A percentile compares a stretch with the other conserved stretches of the same genome.
These are phyloP conservation scores for Plecotus auritus DNA, from an alignment of 2,113 vertebrate species.

Conservation along the genomic window DNA sequence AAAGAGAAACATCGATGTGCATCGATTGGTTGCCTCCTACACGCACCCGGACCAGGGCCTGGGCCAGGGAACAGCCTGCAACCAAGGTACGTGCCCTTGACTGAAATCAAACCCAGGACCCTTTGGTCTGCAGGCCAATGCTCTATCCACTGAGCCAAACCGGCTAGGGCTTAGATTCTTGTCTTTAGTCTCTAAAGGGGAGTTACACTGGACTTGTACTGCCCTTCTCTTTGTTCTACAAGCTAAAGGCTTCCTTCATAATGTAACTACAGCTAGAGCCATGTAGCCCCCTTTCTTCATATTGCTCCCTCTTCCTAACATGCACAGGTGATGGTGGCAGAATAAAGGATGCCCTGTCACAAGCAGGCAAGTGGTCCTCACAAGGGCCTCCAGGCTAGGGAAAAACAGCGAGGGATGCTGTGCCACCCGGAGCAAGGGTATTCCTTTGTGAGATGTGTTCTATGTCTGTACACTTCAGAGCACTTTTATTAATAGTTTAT, in stretches of 20 bases:
- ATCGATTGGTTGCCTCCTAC: no score
- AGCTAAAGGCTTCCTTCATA: neutral
- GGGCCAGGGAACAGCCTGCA: no score
- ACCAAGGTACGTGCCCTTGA: no score
- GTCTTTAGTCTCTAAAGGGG: neutral
- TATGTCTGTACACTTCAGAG: neutral
- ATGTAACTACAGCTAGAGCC: neutral
- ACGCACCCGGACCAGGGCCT: no score
- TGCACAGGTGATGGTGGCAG: neutral
- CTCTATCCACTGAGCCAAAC: no score
- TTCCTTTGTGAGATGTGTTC: neutral
- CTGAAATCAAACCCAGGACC: no score
- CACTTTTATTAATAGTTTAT: slow-evolving; percentile 10
- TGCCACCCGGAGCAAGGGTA: neutral
- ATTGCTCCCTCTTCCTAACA: neutral
- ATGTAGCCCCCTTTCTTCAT: accelerated
- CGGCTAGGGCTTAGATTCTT: neutral
- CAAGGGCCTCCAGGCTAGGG: neutral
- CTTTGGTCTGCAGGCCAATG: no score
- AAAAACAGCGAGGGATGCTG: neutral
- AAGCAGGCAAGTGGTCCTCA: neutral
- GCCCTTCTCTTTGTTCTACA: neutral
- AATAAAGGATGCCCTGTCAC: neutral
- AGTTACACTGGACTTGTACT: neutral
- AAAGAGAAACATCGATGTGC: no score